A percentile compares a stretch with the other conserved stretches of the same genome.
Evolutionary conservation across 2,797 vertebrate species (phyloP).

Genomic region (Poeciliopsis turneri): DNA sequence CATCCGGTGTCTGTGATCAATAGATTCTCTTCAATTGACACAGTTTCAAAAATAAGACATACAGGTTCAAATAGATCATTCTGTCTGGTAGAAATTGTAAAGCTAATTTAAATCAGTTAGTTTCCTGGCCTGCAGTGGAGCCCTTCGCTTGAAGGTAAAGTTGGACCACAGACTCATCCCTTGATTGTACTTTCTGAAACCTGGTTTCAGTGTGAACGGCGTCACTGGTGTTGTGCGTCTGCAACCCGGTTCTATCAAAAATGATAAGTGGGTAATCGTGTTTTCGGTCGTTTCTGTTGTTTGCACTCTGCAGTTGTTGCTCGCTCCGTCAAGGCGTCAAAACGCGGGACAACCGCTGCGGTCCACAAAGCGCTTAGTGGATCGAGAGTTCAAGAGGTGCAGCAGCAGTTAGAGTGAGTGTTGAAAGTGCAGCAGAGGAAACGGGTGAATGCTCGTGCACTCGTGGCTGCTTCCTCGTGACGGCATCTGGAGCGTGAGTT

Average conservation of each 20-base stretch:
- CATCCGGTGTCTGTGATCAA: neutral
- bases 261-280: neutral
- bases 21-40: neutral
- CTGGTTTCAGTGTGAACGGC: neutral
- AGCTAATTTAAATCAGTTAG: neutral
- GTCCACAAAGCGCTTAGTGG: conserved; percentile 38
- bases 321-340: neutral
- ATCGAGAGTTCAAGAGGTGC: conserved; percentile 21
- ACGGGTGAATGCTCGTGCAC: conserved; percentile 38
- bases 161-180: no score
- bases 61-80: neutral
- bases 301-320: neutral
- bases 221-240: neutral
- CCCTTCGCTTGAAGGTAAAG: no score
- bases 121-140: neutral
- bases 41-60: neutral
- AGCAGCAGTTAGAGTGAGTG: neutral
- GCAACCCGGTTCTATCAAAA: neutral
- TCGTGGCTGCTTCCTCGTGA: conserved; percentile 58
- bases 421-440: conserved; percentile 7
- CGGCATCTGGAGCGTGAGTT: conserved; percentile 50
- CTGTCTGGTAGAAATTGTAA: neutral
- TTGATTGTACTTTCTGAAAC: neutral
- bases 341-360: conserved; percentile 23
- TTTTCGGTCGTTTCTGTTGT: neutral